phyloP scores from a whole-genome alignment of 2,888 invertebrate genomes.

The Tetranychus piercei region DNA sequence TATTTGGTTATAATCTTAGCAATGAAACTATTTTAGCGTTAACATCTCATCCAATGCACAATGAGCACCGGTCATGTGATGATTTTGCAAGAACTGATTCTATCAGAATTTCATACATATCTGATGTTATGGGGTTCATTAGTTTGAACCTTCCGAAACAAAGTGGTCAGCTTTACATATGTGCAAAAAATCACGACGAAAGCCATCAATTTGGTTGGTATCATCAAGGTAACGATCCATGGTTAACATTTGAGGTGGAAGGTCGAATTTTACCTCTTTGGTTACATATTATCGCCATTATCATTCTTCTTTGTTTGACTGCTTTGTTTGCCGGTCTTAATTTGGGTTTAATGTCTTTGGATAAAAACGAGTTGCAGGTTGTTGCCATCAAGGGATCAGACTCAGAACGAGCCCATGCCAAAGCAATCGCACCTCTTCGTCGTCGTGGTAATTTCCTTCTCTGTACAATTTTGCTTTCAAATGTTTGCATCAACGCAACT shows the following conservation, averaged over 20 bases:
- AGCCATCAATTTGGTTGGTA: background rate
- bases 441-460: conserved; percentile 84
- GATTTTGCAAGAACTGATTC: background rate
- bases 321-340: conserved; percentile 40
- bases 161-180: background rate
- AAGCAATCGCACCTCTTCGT: conserved; percentile 66
- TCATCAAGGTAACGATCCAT: conserved; percentile 11
- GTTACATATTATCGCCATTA: conserved; percentile 21
- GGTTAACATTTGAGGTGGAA: conserved; percentile 39
- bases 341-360: conserved; percentile 38
- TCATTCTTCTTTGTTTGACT: conserved; percentile 47
- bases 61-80: background rate
- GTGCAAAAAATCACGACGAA: conserved; percentile 3
- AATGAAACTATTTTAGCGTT: background rate
- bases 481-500: conserved; percentile 87
- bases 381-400: conserved; percentile 70
- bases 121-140: background rate
- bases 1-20: background rate
- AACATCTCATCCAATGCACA: background rate
- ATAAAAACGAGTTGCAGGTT: conserved; percentile 34
- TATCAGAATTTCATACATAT: background rate
- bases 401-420: conserved; percentile 55
- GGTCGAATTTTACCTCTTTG: conserved; percentile 47
- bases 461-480: conserved; percentile 46
- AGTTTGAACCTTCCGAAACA: background rate